These are phyloP conservation scores for Drosophila bunnanda DNA, from an alignment of 2,888 invertebrate genomes.

Conservation along the genomic window DNA sequence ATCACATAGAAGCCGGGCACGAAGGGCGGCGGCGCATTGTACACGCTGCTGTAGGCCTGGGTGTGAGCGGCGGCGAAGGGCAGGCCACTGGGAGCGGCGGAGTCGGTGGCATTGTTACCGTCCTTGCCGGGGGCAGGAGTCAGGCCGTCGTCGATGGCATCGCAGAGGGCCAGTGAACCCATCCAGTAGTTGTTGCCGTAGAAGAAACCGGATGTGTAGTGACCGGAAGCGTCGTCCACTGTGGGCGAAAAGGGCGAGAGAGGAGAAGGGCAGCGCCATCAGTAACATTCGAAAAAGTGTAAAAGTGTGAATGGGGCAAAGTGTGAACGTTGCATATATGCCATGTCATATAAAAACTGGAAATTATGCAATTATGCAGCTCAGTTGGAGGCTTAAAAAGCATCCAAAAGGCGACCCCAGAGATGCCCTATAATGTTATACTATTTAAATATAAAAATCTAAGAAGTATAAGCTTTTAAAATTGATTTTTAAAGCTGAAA, in stretches of 20 bases:
- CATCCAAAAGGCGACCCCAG: neutral
- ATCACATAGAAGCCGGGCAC: slow-evolving; percentile 88
- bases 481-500: neutral
- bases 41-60: slow-evolving; percentile 74
- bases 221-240: slow-evolving; percentile 91
- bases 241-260: too few species aligned
- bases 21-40: slow-evolving; percentile 87
- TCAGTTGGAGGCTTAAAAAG: neutral
- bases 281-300: slow-evolving; percentile 26
- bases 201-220: slow-evolving; percentile 91
- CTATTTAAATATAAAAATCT: too few species aligned
- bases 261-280: slow-evolving; percentile 60
- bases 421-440: neutral
- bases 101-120: slow-evolving; percentile 18
- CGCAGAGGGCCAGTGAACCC: slow-evolving; percentile 90
- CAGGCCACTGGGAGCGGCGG: slow-evolving; percentile 64
- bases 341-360: slow-evolving; percentile 11
- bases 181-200: slow-evolving; percentile 94
- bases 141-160: slow-evolving; percentile 86
- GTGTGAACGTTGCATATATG: slow-evolving; percentile 12
- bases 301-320: neutral
- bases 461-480: neutral
- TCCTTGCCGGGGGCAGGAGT: slow-evolving; percentile 21
- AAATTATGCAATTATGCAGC: slow-evolving; percentile 38
- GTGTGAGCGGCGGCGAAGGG: slow-evolving; percentile 82